Evolutionary conservation across 2,888 invertebrate species (phyloP).

Genomic region (Diaprepes abbreviatus): DNA sequence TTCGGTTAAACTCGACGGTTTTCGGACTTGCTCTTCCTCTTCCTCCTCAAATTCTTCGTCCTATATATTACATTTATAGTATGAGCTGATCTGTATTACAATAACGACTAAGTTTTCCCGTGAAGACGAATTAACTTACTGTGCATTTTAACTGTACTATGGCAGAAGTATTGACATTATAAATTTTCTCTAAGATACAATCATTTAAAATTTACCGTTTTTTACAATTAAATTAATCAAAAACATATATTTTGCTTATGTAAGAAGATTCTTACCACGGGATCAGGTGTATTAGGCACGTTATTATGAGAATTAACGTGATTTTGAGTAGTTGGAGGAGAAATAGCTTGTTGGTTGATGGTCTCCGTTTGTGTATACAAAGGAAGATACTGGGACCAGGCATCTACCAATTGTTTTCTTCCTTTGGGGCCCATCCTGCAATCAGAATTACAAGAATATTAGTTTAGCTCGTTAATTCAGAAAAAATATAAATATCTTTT

Average conservation of each 20-base stretch:
- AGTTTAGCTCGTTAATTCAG: background rate
- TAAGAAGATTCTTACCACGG: slow-evolving; percentile 54
- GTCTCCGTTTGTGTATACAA: slow-evolving; percentile 86
- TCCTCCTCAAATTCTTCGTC: slow-evolving; percentile 87
- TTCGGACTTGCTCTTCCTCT: slow-evolving; percentile 88
- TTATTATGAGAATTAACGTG: slow-evolving; percentile 42
- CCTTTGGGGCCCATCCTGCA: slow-evolving; percentile 87
- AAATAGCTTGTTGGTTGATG: slow-evolving; percentile 77
- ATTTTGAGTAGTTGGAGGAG: slow-evolving; percentile 67
- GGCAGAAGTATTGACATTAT: too few species aligned
- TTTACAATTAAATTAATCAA: too few species aligned
- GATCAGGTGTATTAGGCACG: slow-evolving; percentile 55
- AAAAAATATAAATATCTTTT: too few species aligned
- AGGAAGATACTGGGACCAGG: slow-evolving; percentile 96
- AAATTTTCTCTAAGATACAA: too few species aligned
- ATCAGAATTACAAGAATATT: background rate
- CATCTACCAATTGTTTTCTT: slow-evolving; percentile 91
- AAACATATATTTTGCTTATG: too few species aligned
- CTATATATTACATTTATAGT: too few species aligned
- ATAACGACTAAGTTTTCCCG: too few species aligned
- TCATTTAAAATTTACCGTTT: too few species aligned
- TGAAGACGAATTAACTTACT: too few species aligned
- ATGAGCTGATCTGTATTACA: too few species aligned
- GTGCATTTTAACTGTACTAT: too few species aligned
- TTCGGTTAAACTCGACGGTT: slow-evolving; percentile 88